These are phyloP conservation scores for Gambusia yucatana DNA, from an alignment of 2,797 vertebrate species.

Conservation along the genomic window DNA sequence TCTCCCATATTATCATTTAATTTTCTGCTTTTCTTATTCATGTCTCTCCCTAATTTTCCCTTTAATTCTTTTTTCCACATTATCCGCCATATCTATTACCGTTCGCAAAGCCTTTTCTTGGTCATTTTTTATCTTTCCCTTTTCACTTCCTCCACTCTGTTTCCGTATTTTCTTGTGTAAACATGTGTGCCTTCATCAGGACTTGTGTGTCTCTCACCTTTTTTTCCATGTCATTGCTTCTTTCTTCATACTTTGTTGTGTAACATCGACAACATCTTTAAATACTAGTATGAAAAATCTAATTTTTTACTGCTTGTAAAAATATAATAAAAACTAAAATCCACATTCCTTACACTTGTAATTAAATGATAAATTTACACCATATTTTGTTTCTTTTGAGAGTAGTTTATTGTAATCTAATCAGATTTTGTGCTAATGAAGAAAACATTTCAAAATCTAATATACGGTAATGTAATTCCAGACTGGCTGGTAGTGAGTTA, in stretches of 20 bases:
- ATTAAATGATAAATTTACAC: background rate
- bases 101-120: background rate
- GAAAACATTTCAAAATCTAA: background rate
- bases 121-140: background rate
- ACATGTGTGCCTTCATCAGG: background rate
- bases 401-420: background rate
- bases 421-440: background rate
- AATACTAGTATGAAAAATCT: background rate
- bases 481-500: too few relatives aligned
- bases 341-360: background rate
- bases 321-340: background rate
- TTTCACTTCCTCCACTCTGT: background rate
- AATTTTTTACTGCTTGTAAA: background rate
- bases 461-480: background rate
- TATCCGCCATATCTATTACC: background rate
- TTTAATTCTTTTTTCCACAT: background rate
- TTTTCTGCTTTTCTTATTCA: constrained; percentile 3
- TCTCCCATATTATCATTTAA: constrained; percentile 3
- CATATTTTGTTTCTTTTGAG: background rate
- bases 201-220: background rate
- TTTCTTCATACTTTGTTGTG: background rate
- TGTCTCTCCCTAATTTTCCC: background rate
- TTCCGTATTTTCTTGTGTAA: background rate
- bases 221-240: background rate
- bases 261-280: background rate